These are phyloP conservation scores for Cotesia congregata DNA, from an alignment of 2,888 invertebrate species.

Conservation along the genomic window DNA sequence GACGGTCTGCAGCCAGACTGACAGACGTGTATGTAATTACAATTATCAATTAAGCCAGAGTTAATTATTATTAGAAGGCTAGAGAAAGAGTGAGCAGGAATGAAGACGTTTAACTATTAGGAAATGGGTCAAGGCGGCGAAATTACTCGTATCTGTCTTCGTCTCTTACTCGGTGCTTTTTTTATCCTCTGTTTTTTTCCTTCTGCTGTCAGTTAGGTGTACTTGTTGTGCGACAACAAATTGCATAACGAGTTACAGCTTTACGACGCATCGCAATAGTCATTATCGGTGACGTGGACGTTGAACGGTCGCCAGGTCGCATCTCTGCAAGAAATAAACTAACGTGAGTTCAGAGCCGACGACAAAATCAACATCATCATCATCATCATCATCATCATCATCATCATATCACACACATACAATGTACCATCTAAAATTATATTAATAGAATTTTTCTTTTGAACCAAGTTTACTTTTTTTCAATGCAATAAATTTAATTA, in stretches of 20 bases:
- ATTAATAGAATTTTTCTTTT: too few relatives aligned
- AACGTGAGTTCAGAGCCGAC: not conserved
- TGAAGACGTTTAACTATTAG: constrained; percentile 7
- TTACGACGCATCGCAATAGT: constrained; percentile 32
- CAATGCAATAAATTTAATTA: too few relatives aligned
- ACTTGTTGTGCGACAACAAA: constrained; percentile 42
- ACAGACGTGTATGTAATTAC: not conserved
- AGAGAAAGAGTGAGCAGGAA: constrained; percentile 19
- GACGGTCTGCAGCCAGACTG: not conserved
- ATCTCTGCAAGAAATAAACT: not conserved
- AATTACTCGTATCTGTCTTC: constrained; percentile 29
- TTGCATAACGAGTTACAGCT: constrained; percentile 45
- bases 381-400: too few relatives aligned
- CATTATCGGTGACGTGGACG: constrained; percentile 38
- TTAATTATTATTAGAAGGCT: constrained; percentile 31
- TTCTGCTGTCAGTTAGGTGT: not conserved
- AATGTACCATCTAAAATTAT: too few relatives aligned
- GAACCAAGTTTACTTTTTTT: too few relatives aligned
- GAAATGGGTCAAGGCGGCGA: constrained; percentile 47
- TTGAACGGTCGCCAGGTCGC: constrained; percentile 29
- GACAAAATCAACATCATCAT: not conserved
- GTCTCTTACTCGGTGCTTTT: constrained; percentile 5
- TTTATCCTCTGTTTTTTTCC: constrained; percentile 10
- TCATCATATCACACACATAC: not conserved
- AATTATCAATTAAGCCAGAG: not conserved